phyloP scores from a whole-genome alignment of 2,113 vertebrate species.

The Orycteropus afer region DNA sequence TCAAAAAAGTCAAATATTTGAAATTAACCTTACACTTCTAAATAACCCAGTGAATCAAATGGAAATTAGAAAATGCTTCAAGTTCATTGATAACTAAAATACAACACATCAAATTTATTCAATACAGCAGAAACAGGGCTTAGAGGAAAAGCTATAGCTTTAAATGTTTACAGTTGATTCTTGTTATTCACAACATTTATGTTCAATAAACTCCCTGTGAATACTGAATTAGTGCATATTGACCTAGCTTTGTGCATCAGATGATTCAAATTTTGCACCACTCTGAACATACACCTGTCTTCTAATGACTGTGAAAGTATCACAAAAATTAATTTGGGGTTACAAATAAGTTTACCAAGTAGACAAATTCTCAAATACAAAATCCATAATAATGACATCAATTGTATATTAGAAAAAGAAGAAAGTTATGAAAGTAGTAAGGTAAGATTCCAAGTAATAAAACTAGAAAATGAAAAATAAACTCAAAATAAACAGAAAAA shows the following conservation, averaged over 20 bases:
- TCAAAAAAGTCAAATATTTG: background rate
- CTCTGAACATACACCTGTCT: no score
- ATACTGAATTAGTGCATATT: no score
- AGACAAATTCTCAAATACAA: no score
- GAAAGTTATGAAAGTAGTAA: slow-evolving; percentile 5
- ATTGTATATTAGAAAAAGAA: background rate
- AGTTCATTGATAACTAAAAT: background rate
- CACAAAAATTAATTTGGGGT: no score
- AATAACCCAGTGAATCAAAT: background rate
- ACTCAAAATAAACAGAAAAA: slow-evolving; percentile 10
- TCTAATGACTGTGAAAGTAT: no score
- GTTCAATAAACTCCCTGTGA: no score
- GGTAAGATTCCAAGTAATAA: background rate
- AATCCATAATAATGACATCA: no score
- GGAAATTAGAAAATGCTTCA: slow-evolving; percentile 32
- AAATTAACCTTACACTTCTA: background rate
- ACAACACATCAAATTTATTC: background rate
- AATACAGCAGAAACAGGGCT: background rate
- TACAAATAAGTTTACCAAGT: no score
- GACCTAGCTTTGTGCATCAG: no score
- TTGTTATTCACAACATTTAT: no score
- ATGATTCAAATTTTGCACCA: no score
- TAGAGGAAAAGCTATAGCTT: background rate
- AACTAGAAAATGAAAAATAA: background rate
- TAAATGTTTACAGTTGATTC: background rate